Evolutionary conservation across 1,140 invertebrate genomes (phyloP).

Genomic region (Lasaia peninsularis): DNA sequence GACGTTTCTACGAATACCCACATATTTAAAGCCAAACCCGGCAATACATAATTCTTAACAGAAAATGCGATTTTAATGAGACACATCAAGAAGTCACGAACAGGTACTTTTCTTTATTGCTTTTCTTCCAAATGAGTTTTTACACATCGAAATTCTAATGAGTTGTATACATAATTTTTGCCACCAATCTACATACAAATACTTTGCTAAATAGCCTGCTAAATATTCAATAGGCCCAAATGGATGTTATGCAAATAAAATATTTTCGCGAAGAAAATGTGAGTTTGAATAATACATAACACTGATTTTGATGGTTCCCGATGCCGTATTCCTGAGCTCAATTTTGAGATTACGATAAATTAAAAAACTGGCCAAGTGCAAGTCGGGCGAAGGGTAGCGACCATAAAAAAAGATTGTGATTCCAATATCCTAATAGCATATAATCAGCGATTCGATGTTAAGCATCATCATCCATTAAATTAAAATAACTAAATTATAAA

Average conservation of each 20-base stretch:
- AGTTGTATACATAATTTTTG: background rate
- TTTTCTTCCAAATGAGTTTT: background rate
- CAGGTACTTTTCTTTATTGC: background rate
- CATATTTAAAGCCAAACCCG: background rate
- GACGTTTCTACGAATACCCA: background rate
- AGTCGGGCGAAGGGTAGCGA: too few relatives aligned
- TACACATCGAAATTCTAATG: constrained; percentile 4
- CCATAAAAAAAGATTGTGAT: too few relatives aligned
- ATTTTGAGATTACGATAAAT: background rate
- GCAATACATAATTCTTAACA: background rate
- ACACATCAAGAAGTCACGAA: background rate
- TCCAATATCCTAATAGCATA: too few relatives aligned
- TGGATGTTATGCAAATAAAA: background rate
- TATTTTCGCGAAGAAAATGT: background rate
- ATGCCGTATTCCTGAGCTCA: too few relatives aligned
- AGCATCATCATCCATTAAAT: too few relatives aligned
- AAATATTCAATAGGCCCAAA: constrained; percentile 3
- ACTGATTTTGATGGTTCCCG: too few relatives aligned
- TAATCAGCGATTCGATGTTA: too few relatives aligned
- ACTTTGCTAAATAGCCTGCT: constrained; percentile 2
- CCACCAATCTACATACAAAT: background rate
- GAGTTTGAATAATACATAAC: background rate
- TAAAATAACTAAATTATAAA: too few relatives aligned
- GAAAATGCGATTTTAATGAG: constrained; percentile 8
- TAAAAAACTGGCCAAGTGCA: too few relatives aligned